These are phyloP conservation scores for Cisticola juncidis DNA, from an alignment of 2,113 vertebrate genomes.

Conservation along the genomic window DNA sequence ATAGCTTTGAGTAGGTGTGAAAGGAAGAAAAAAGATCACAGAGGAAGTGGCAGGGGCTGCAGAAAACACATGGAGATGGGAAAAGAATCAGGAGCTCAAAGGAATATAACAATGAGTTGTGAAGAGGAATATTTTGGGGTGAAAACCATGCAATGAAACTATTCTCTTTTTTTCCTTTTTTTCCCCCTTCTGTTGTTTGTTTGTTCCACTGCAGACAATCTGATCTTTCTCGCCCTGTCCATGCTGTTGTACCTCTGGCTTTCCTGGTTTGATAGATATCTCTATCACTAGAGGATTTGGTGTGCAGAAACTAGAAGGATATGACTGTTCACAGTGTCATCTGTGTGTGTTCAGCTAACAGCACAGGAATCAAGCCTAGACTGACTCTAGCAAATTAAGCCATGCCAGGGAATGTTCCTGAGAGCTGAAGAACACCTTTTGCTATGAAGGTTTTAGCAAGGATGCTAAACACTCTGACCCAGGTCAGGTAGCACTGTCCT, in stretches of 20 bases:
- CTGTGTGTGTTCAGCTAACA: neutral
- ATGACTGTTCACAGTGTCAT: neutral
- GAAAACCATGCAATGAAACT: neutral
- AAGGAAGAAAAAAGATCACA: constrained; percentile 9
- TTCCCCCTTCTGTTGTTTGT: neutral
- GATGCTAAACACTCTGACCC: neutral
- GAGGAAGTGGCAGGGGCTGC: constrained; percentile 16
- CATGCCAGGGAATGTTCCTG: neutral
- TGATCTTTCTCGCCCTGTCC: neutral
- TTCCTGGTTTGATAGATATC: neutral
- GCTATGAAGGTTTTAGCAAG: neutral
- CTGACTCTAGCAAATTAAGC: neutral
- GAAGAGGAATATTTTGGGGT: neutral
- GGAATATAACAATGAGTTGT: neutral
- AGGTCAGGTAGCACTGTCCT: neutral
- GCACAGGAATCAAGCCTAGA: neutral
- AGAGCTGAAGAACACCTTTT: neutral
- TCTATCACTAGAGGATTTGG: neutral
- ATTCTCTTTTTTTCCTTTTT: accelerated
- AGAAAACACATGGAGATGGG: neutral
- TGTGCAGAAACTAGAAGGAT: neutral
- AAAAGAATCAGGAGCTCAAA: neutral
- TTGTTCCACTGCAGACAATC: neutral
- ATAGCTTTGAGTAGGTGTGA: constrained; percentile 46
- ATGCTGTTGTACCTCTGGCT: neutral